Base-by-base conservation (phyloP, 2,113 vertebrate species). In the Neolamprologus falcicula region DNA sequence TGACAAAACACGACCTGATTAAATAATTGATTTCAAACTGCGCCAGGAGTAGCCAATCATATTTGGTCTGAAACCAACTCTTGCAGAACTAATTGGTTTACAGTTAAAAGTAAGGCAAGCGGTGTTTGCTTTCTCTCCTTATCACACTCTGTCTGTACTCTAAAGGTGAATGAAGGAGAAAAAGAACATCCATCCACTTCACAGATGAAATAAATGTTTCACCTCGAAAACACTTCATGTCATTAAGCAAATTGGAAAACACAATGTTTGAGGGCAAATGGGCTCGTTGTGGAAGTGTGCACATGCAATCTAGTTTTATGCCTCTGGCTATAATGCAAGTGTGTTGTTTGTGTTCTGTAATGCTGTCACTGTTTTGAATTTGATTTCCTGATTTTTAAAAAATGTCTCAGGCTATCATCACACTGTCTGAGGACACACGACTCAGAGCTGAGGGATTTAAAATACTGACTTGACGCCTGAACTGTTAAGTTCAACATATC, bases 81-180 rank as follows among this genome's bases (percentile, higher is more conserved):
- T n/a, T 73, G 84, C 78, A 52, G 88, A 84, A 78, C 84, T 89
- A 89, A 93, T 89, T 89, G 85, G 83, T 89, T 92, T 92, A 91
- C 14, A 45, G 59, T 86, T 35, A 83, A 80, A 35, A 42, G 37
- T 8, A 53, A 76, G 50, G 7, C 5, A 68, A 84, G 54, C 50
- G 9, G 1, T 42, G 24, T 73, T 81, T 45, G 3, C 66, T 28
- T 42, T 80, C 21, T 31, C 13, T 71, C 19, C 42, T 21, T 33
- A 21, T 24, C 42, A 45, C 61, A 3, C 21, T 68, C 37, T 59
- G 26, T 88, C 53, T 28, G 13, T 16, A 24, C 13, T 28, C 31
- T 45, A 76, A 82, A 88, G 86, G 88, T 88, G 90, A 82, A 4
- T 4, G 88, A 89, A 88, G 86, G 88, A 89, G 79, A 88, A 87